Evolutionary conservation across 2,113 vertebrate genomes (phyloP).

Genomic region (Passer montanus): DNA sequence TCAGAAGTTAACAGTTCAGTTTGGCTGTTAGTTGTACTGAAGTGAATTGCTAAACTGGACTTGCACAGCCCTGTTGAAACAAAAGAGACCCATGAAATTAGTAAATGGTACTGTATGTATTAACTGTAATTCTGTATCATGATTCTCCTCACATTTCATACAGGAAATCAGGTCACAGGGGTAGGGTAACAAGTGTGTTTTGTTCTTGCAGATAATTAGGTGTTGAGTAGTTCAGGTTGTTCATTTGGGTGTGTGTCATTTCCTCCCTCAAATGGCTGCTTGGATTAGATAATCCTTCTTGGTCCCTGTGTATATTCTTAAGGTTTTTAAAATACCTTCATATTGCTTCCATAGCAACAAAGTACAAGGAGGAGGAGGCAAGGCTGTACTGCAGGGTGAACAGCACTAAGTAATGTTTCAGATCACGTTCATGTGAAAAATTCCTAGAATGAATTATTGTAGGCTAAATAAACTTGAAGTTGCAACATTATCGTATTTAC

Average conservation of each 20-base stretch:
- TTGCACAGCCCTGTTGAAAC: not conserved
- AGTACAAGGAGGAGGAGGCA: not conserved
- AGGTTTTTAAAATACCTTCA: not conserved
- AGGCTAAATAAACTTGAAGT: not conserved
- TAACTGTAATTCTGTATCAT: not conserved
- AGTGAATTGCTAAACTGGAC: not conserved
- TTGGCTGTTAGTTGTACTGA: rapidly evolving
- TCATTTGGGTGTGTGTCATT: not conserved
- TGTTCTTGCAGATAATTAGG: not conserved
- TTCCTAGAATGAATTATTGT: not conserved
- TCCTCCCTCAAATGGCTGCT: not conserved
- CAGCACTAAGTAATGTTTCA: not conserved
- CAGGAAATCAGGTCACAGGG: not conserved
- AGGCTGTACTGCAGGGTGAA: not conserved
- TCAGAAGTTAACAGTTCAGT: not conserved
- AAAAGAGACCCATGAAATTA: not conserved
- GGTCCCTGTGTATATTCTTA: not conserved
- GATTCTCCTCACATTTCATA: not conserved
- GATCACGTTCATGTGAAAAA: not conserved
- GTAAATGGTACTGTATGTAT: not conserved
- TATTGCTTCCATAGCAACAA: not conserved
- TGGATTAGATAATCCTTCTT: not conserved
- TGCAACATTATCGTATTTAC: not conserved
- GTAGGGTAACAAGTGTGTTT: not conserved
- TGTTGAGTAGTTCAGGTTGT: not conserved